A percentile compares a stretch with the other conserved stretches of the same genome.
These are phyloP conservation scores for Rhinella marina DNA, from an alignment of 2,797 vertebrate genomes.

Conservation along the genomic window DNA sequence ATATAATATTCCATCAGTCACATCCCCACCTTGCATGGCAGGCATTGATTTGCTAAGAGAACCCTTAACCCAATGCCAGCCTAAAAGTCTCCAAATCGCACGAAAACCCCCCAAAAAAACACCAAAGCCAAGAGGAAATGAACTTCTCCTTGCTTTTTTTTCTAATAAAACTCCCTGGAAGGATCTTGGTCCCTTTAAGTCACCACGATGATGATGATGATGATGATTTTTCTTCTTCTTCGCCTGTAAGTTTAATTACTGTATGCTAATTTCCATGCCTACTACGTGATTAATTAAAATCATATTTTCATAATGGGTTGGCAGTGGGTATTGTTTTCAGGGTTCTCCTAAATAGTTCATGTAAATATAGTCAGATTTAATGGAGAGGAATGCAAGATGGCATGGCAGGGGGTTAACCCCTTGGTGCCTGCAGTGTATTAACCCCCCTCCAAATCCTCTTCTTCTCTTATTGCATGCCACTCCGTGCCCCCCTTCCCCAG, in stretches of 20 bases:
- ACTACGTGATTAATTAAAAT: slow-evolving; percentile 90
- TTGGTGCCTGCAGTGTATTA: not conserved
- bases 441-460: too few relatives aligned
- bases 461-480: not conserved
- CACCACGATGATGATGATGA: slow-evolving; percentile 73
- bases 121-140: slow-evolving; percentile 71
- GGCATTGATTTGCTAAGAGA: slow-evolving; percentile 70
- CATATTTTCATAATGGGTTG: slow-evolving; percentile 92
- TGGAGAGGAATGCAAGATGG: slow-evolving; percentile 81
- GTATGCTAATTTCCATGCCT: slow-evolving; percentile 87
- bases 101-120: slow-evolving; percentile 68
- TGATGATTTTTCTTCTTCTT: slow-evolving; percentile 68
- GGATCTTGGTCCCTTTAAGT: slow-evolving; percentile 78
- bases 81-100: not conserved
- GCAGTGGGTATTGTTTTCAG: slow-evolving; percentile 84
- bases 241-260: slow-evolving; percentile 83
- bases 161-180: slow-evolving; percentile 69
- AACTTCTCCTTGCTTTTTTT: slow-evolving; percentile 81
- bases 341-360: slow-evolving; percentile 83
- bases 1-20: slow-evolving; percentile 77
- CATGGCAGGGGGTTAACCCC: slow-evolving; percentile 48
- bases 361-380: slow-evolving; percentile 87
- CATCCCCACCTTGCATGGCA: slow-evolving; percentile 75
- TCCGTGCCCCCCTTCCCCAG: not conserved
- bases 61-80: not conserved